Percentiles rank a stretch among this genome's conserved stretches.
phyloP scores from a whole-genome alignment of 2,888 invertebrate genomes.

The Tenthredo notha region DNA sequence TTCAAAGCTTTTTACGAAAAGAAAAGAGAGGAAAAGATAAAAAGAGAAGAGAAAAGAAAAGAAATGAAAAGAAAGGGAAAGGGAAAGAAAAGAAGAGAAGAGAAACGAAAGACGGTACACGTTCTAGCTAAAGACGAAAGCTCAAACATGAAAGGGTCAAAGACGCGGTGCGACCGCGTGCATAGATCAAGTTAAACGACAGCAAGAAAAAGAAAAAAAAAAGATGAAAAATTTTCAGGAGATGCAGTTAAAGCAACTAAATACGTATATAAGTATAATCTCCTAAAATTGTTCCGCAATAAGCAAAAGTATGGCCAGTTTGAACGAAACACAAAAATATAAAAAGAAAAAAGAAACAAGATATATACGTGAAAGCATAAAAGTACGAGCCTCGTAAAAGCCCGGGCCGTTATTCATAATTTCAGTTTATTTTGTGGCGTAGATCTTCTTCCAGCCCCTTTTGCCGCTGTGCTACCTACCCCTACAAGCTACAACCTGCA shows the following conservation, averaged over 20 bases:
- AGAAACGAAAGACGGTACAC: neutral
- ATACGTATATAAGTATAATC: neutral
- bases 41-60: neutral
- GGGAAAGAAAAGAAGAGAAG: too few relatives aligned
- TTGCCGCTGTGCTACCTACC: neutral
- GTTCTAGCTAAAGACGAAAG: neutral
- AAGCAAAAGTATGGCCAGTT: neutral
- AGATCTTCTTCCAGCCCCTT: constrained; percentile 31
- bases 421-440: constrained; percentile 30
- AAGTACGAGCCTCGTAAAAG: constrained; percentile 15
- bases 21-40: too few relatives aligned
- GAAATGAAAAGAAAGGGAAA: neutral
- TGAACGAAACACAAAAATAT: neutral
- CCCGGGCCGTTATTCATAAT: constrained; percentile 38
- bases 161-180: neutral
- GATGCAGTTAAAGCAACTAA: neutral
- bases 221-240: neutral
- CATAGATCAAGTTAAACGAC: constrained; percentile 27
- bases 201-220: neutral
- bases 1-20: constrained; percentile 3
- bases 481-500: neutral
- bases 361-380: neutral
- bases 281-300: neutral
- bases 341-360: neutral
- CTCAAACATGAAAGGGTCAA: constrained; percentile 16